A percentile compares a stretch with the other conserved stretches of the same genome.
Conservation (phyloP, 2,797 vertebrate species). For the Melanotaenia parkinsoni region DNA sequence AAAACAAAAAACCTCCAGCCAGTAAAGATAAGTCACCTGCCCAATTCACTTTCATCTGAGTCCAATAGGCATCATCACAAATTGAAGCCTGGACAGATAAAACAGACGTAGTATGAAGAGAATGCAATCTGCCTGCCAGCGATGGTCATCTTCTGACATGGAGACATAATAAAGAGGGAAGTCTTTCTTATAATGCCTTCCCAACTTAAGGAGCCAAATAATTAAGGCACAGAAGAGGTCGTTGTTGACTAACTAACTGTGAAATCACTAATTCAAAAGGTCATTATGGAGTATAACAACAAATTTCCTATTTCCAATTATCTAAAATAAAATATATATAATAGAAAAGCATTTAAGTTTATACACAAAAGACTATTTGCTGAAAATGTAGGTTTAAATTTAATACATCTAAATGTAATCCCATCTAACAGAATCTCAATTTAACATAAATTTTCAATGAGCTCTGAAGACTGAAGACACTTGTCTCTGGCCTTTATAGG, state of each 20-base stretch:
- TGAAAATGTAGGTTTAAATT: neutral
- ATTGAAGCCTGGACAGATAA: neutral
- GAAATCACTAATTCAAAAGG: neutral
- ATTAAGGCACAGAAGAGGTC: neutral
- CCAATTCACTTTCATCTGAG: neutral
- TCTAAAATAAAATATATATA: conserved; percentile 1
- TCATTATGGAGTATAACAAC: neutral
- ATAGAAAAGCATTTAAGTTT: neutral
- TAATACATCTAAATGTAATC: neutral
- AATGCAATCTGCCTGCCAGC: neutral
- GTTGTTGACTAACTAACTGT: neutral
- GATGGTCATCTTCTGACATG: conserved; percentile 1
- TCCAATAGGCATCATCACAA: neutral
- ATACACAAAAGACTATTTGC: neutral
- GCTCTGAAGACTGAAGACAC: neutral
- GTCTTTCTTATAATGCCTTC: conserved; percentile 1
- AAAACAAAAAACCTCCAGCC: neutral
- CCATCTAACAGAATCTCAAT: neutral
- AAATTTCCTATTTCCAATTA: neutral
- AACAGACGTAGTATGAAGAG: conserved; percentile 4
- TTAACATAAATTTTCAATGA: neutral
- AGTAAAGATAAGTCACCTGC: neutral
- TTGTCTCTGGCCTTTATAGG: neutral
- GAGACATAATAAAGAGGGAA: conserved; percentile 18
- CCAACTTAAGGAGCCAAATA: neutral